phyloP scores from a whole-genome alignment of 30 jellyfish, hydroid and myxozoan genomes.

The Nemopilema nomurai region DNA sequence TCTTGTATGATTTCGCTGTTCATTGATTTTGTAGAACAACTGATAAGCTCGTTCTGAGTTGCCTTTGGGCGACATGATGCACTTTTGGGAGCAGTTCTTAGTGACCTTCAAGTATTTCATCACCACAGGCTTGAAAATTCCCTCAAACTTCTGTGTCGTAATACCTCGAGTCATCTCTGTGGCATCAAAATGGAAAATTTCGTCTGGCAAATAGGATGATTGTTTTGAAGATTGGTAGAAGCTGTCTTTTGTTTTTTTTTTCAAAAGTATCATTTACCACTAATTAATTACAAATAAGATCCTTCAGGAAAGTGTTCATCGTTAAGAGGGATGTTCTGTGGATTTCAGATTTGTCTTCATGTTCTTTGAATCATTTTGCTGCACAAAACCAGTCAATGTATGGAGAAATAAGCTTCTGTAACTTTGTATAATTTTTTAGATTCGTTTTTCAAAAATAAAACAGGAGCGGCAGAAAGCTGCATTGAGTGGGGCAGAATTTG shows the following conservation, averaged over 20 bases:
- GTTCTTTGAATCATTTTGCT: background rate
- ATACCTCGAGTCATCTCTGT: slow-evolving; percentile 37
- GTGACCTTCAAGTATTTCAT: slow-evolving; percentile 1
- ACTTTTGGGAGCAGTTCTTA: slow-evolving; percentile 3
- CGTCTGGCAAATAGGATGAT: background rate
- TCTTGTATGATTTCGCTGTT: background rate
- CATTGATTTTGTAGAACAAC: background rate
- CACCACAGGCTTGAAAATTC: slow-evolving; percentile 40
- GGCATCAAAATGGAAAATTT: slow-evolving; percentile 28
- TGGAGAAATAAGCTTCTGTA: slow-evolving; percentile 7
- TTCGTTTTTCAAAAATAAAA: slow-evolving; percentile 30
- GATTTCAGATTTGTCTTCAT: slow-evolving; percentile 10
- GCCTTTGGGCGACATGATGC: slow-evolving; percentile 1
- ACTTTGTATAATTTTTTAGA: background rate
- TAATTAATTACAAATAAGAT: background rate
- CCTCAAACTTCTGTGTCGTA: slow-evolving; percentile 11
- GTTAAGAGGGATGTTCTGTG: slow-evolving; percentile 30
- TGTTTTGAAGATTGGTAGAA: background rate
- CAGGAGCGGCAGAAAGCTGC: slow-evolving; percentile 56
- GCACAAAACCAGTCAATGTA: slow-evolving; percentile 31
- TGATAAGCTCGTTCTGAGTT: background rate
- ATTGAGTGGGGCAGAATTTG: background rate
- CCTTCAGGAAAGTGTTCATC: slow-evolving; percentile 1
- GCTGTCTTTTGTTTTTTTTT: background rate
- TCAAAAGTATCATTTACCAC: background rate